A percentile compares a stretch with the other conserved stretches of the same genome.
These are phyloP conservation scores for Pantherophis vulpinus DNA, from an alignment of 2,797 vertebrate species.

Conservation along the genomic window DNA sequence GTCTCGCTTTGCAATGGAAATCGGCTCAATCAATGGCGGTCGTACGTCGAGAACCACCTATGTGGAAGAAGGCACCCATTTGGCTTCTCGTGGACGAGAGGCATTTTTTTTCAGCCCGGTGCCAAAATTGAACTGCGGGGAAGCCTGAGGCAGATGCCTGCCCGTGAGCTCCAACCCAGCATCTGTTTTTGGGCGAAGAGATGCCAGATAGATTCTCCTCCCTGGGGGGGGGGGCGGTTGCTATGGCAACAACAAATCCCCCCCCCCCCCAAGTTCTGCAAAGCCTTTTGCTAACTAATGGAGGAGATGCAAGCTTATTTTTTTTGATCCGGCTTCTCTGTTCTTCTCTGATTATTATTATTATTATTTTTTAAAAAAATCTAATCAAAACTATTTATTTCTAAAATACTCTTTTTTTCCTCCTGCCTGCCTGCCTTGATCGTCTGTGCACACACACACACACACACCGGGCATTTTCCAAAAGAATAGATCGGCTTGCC, in stretches of 20 bases:
- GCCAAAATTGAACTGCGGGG: background rate
- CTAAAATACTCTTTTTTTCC: background rate
- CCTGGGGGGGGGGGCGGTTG: background rate
- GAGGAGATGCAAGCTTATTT: background rate
- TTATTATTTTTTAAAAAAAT: accelerated
- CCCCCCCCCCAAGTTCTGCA: background rate
- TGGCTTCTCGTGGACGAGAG: background rate
- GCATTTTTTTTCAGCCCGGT: background rate
- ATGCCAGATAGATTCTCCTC: constrained; percentile 13
- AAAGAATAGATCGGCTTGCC: background rate
- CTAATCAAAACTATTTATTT: background rate
- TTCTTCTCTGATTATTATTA: background rate
- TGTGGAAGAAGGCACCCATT: too few relatives aligned
- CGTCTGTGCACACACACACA: background rate
- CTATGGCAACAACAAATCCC: background rate
- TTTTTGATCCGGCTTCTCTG: accelerated
- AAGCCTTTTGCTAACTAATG: background rate
- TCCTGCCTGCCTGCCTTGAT: background rate
- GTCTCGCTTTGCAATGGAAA: too few relatives aligned
- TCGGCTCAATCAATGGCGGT: too few relatives aligned
- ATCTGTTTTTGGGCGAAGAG: background rate
- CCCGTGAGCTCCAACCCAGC: background rate
- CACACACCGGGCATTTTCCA: too few relatives aligned
- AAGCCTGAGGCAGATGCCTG: background rate
- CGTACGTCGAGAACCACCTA: too few relatives aligned